Base-by-base conservation (phyloP, 2,113 vertebrate species). In the Lutjanus erythropterus region DNA sequence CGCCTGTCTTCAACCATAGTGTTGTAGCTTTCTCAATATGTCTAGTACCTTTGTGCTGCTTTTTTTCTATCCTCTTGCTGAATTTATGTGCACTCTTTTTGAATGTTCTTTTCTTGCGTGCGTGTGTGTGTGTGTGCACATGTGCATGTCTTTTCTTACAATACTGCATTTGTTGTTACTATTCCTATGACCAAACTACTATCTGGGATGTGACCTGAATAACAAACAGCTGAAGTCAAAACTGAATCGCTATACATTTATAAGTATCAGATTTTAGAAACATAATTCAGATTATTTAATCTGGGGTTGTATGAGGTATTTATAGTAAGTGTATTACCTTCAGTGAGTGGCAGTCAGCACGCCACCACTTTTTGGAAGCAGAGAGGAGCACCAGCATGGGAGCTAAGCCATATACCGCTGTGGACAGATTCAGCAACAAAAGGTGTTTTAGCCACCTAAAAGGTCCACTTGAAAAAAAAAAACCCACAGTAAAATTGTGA, bases 1-100 rank as follows among this genome's bases (percentile, higher is more conserved):
- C 10, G 72, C 77, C 74, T 80, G 73, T 90, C 81, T 83, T 80
- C 82, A 82, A 64, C 85, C 35, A 6, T 31, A 52, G 67, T 72
- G 50, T 53, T 68, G 78, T 78, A 37, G 47, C 69, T 80, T 86
- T 84, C 76, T 83, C 84, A 68, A 74, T 77, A 78, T 47, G 68
- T 60, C 78, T 67, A 27, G 41, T 65, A 50, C 80, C 62, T 78
- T 71, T 71, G 39, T 75, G 44, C 55, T 53, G 29, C 55, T 72
- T 81, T 76, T 72, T 79, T 73, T 71, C 67, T 39, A n/a, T 35
- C 55, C 21, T 58, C n/a, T 80, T 61, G 78, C 61, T 75, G 76
- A 64, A 85, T 83, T 69, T 25, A 42, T 75, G 47, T 70, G 58
- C n/a, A 49, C 18, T 37, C 59, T 71, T 49, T 70, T 37, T 59